Evolutionary conservation across 2,888 invertebrate genomes (phyloP), one percentile per base, ranked within the genome.

Genomic region (Noctua janthina): DNA sequence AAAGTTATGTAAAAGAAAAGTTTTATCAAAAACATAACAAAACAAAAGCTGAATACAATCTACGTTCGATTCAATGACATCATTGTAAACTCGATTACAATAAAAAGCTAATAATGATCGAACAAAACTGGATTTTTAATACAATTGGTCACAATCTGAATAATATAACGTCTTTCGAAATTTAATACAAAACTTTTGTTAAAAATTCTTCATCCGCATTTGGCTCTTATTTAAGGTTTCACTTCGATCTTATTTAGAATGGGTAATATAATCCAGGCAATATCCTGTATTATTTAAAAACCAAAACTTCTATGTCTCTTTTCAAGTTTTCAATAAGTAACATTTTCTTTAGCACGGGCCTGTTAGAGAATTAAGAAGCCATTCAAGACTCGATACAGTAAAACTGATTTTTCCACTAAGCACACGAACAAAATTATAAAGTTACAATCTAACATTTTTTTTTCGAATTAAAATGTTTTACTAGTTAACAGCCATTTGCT

Each of bases 51-150:
- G 1, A 15, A 68, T 49, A 72, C 20, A 74, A 67, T 20, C 11
- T 17, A 35, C 56, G 54, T 68, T 69, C 29, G 13, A 69, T 66
- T 29, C n/a, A 71, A 66, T 84, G 64, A 84, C 71, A 64, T 77
- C 72, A 84, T 77, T 77, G 67, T 72, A 4, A 35, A 74, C 35
- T 62, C n/a, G 59, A n/a, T 79, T 71, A 67, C 67, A 66, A 56
- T 72, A 64, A 51, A 72, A 3, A 72, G 17, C 20, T 15, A 66
- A 66, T 46, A 76, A 64, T 56, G 20, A 54, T 17, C 10, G 29
- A 39, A 54, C 10, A 7, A 71, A 74, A 76, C 79, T n/a, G 17
- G 56, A 84, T 76, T 71, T 75, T 73, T 1, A 51, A 71, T 51
- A 35, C 23, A 66, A 39, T 67, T 54, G 54, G 67, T 62, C 23